Conservation (phyloP, 2,113 vertebrate species). For the Macquaria ambigua region DNA sequence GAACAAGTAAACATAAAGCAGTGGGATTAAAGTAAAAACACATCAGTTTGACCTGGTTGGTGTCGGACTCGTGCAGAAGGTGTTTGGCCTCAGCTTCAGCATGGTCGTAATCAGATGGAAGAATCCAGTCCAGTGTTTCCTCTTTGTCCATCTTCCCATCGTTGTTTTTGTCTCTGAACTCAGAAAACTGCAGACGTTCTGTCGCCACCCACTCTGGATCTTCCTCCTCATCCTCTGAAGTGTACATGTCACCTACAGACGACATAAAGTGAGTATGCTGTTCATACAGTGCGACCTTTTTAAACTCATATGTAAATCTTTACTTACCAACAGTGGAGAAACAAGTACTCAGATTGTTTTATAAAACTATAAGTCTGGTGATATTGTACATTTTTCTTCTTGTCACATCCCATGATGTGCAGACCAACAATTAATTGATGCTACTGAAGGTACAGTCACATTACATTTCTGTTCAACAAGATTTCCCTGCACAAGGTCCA, state of each 20-base stretch:
- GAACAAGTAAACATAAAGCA: background rate
- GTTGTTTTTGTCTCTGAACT: slow-evolving; percentile 93
- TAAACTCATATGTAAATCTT: background rate
- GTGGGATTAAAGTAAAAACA: too few relatives aligned
- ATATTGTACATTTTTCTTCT: too few relatives aligned
- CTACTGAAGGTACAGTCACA: background rate
- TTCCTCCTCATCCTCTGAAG: slow-evolving; percentile 83
- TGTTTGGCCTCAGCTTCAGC: slow-evolving; percentile 93
- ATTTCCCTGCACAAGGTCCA: too few relatives aligned
- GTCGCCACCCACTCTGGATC: slow-evolving; percentile 94
- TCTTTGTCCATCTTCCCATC: slow-evolving; percentile 95
- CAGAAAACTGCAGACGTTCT: slow-evolving; percentile 92
- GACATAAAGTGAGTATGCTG: background rate
- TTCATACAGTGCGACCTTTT: background rate
- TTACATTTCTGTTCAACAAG: background rate
- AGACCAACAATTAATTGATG: too few relatives aligned
- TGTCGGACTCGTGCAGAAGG: slow-evolving; percentile 91
- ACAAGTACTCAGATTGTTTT: background rate
- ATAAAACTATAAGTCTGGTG: too few relatives aligned
- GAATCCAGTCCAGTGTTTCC: slow-evolving; percentile 94
- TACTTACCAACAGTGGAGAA: background rate
- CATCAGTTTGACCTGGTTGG: slow-evolving; percentile 80
- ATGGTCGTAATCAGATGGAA: slow-evolving; percentile 92
- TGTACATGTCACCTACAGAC: slow-evolving; percentile 91
- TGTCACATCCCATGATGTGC: too few relatives aligned